Evolutionary conservation across 2,888 invertebrate genomes (phyloP), one percentile per base, ranked within the genome.

Genomic region (Plebejus argus): DNA sequence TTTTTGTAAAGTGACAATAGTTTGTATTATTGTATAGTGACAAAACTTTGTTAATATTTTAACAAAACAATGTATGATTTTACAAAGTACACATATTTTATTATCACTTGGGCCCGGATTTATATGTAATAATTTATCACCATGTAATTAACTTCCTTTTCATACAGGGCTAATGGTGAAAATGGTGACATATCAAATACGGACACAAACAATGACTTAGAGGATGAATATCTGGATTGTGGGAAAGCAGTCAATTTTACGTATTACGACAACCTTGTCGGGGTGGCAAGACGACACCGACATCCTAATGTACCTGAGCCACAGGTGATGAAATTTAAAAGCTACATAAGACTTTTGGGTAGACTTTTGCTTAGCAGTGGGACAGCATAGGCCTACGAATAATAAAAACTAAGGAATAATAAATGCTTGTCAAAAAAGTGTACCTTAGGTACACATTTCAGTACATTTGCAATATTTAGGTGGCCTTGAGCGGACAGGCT

Each of bases 241-340:
- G 97, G 97, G 4, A 97, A 97, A 91, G 96, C 97, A 77, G 97
- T 97, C 1, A 98, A 98, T 91, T 97, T 96, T 87, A 98, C 98
- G 5, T 97, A 97, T 88, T 98, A 98, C 90, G 98, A 98, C 89
- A 97, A 97, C 89, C 93, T 98, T 79, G 96, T 97, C 76, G 98
- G 98, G 23, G 96, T 98, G 56, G 96, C 97, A n/a, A 96, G 97
- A 85, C 94, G 98, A 80, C 96, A 97, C 84, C 96, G 96, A 85
- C 98, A 98, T 91, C 97, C 97, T 0, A 95, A 96, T 85, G 96
- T 97, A 83, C 97, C 98, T 79, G 98, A 98, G 90, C 98, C 98
- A 79, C 96, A 96, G 90, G 95, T 94, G 84, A 66, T 45, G 3
- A 66, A 66, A 1, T 0, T 33, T 61, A 18, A 8, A 58, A 20